Conservation (phyloP, 2,888 invertebrate genomes). For the Conus canariensis region DNA sequence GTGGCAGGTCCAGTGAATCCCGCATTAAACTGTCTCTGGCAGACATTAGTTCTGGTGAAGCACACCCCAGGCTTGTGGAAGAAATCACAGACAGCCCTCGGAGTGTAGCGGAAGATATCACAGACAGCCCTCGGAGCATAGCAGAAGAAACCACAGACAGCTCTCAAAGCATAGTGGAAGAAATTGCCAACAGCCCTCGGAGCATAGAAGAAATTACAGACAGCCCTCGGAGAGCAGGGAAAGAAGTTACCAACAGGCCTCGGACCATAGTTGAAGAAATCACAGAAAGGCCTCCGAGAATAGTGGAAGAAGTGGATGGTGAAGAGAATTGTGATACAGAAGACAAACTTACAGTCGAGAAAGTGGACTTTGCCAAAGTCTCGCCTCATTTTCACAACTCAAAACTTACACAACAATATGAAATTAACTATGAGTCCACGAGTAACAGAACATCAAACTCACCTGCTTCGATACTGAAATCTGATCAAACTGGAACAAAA, state of each 20-base stretch:
- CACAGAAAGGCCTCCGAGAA: background rate
- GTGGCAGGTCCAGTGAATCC: background rate
- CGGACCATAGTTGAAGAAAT: background rate
- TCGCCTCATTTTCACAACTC: conserved; percentile 55
- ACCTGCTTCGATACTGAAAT: background rate
- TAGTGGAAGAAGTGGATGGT: conserved; percentile 22
- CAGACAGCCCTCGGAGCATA: too few relatives aligned
- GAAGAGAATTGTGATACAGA: background rate
- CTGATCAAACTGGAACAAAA: background rate
- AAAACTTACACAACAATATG: conserved; percentile 40
- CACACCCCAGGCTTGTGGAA: conserved; percentile 16
- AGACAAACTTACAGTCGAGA: conserved; percentile 58
- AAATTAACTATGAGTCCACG: background rate
- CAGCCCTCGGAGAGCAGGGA: background rate
- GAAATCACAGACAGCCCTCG: conserved; percentile 35
- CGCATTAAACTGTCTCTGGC: conserved; percentile 2
- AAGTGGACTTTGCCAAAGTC: conserved; percentile 58
- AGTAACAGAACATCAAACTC: background rate
- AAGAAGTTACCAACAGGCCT: conserved; percentile 22
- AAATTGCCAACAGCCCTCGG: conserved; percentile 8
- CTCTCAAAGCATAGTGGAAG: background rate
- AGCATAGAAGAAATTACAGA: background rate
- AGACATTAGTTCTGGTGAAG: conserved; percentile 13
- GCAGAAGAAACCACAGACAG: too few relatives aligned
- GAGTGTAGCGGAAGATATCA: background rate